Base-by-base conservation (phyloP, 2,797 vertebrate genomes). In the Prunella strophiata region DNA sequence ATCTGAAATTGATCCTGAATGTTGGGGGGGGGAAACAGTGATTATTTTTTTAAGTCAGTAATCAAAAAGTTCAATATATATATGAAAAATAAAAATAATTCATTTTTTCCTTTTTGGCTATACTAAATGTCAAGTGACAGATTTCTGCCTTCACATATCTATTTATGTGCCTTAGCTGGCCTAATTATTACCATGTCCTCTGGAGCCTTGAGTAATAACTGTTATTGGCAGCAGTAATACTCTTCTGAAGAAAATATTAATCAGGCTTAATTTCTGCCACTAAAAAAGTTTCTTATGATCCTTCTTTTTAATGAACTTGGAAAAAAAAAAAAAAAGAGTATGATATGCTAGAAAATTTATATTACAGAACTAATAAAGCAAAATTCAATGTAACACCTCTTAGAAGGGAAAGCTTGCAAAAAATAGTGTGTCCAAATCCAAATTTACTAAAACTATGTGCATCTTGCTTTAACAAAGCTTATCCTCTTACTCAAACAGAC, bases 101-200 rank as follows among this genome's bases (percentile, higher is more conserved):
- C 5, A 0, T 65, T 77, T 51, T 83, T 91, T 84, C 57, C 16
- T 52, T 85, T 91, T 84, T n/a, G 72, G n/a, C 15, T 70, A 15
- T 42, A 29, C 36, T 63, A 73, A 81, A 47, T 66, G n/a, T 81
- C 3, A 3, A 72, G n/a, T 81, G 54, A 78, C 76, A 81, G 59
- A 94, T 88, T 86, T 94, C 34, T 13, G 12, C 42, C 45, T 87
- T 93, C 67, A 45, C 11, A 15, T 89, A 76, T 85, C 86, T 85
- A 58, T 90, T 93, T 81, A 40, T 82, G 59, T 75, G 52, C 36
- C 34, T 81, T 84, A 86, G n/a, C 71, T 63, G 45, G 48, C 45
- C 77, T 93, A 67, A 88, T 95, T 90, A 84, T 86, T 91, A 81
- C 63, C 36, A 79, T 54, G 27, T 79, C 45, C 77, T 91, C 77